phyloP scores from a whole-genome alignment of 2,888 invertebrate genomes.

The Metallyticus violacea region DNA sequence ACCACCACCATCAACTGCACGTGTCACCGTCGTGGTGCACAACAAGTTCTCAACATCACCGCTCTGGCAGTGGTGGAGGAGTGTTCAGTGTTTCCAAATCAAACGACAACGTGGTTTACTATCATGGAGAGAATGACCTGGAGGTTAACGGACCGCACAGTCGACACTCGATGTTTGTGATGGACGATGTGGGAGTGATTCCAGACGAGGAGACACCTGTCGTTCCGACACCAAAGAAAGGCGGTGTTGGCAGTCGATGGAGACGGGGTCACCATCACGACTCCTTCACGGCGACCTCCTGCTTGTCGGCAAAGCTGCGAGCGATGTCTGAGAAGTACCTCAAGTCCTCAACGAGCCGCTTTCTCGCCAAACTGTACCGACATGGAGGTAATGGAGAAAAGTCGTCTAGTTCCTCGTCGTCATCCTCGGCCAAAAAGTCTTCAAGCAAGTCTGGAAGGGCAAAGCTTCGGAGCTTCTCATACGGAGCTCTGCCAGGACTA shows the following conservation, averaged over 20 bases:
- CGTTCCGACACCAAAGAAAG: neutral
- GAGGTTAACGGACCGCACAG: neutral
- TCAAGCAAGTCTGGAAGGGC: constrained; percentile 39
- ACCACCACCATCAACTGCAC: neutral
- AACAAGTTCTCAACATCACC: neutral
- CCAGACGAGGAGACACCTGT: neutral
- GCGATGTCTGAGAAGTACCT: constrained; percentile 72
- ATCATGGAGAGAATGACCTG: neutral
- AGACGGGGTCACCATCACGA: neutral
- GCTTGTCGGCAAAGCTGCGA: constrained; percentile 65
- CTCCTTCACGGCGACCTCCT: constrained; percentile 50
- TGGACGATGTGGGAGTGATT: neutral
- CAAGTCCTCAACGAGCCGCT: constrained; percentile 65
- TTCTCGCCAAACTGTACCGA: constrained; percentile 65
- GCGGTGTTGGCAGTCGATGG: neutral
- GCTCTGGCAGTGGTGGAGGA: constrained; percentile 32
- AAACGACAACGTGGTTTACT: constrained; percentile 29
- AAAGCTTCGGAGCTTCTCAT: constrained; percentile 66
- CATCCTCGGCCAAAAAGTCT: constrained; percentile 42
- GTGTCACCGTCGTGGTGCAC: neutral
- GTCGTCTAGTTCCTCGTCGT: neutral
- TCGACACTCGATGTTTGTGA: neutral
- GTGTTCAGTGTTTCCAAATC: constrained; percentile 25
- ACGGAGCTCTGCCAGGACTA: constrained; percentile 68
- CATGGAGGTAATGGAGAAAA: constrained; percentile 37